These are phyloP conservation scores for Dasysyrphus tricinctus DNA, from an alignment of 2,888 invertebrate genomes.

Conservation along the genomic window DNA sequence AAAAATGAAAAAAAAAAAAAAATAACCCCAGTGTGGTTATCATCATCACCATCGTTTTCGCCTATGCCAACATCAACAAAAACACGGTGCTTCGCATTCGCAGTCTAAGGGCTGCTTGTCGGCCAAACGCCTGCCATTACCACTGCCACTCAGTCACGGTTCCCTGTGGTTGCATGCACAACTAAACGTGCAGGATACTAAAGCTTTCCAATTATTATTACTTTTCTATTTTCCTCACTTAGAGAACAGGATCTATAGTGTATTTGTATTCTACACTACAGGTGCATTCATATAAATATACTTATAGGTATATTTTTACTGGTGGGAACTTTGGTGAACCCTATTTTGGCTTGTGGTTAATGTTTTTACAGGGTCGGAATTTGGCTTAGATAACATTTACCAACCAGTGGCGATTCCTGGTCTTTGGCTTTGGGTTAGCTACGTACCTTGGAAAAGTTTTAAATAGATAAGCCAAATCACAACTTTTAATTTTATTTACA, in stretches of 20 bases:
- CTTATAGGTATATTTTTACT: not conserved
- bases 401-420: too few relatives aligned
- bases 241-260: not conserved
- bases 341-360: constrained; percentile 22
- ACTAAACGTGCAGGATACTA: constrained; percentile 54
- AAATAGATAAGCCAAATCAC: too few relatives aligned
- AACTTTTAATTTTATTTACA: too few relatives aligned
- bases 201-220: constrained; percentile 67
- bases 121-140: constrained; percentile 26
- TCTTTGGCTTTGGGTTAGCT: too few relatives aligned
- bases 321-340: not conserved
- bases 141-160: constrained; percentile 40
- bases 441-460: too few relatives aligned
- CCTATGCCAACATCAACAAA: constrained; percentile 36
- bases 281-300: not conserved
- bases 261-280: not conserved
- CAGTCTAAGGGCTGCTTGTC: constrained; percentile 35
- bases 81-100: constrained; percentile 22
- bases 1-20: constrained; percentile 37
- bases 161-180: constrained; percentile 62
- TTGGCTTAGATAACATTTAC: too few relatives aligned
- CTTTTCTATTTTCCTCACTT: constrained; percentile 52
- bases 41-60: constrained; percentile 43
- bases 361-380: not conserved
- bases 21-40: constrained; percentile 29